Conservation (phyloP, 2,113 vertebrate species). For the Lamprotornis superbus region DNA sequence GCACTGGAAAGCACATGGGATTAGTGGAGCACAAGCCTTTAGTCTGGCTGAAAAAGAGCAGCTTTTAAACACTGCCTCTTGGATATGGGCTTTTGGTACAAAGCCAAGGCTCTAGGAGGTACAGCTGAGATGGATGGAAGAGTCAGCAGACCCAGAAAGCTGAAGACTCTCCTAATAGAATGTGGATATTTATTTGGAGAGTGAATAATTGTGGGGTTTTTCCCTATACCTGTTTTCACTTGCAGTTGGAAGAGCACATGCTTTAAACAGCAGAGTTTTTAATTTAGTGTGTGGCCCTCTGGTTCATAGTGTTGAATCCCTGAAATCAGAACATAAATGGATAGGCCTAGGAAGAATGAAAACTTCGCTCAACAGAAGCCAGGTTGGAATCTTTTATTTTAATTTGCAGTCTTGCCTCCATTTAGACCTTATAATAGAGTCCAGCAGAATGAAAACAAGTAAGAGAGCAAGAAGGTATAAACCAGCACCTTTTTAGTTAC, state of each 20-base stretch:
- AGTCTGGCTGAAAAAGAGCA: background rate
- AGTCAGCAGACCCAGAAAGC: background rate
- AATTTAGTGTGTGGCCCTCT: background rate
- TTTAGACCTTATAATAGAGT: background rate
- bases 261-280: background rate
- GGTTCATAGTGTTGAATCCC: background rate
- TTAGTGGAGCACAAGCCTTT: background rate
- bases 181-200: background rate
- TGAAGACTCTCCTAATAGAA: background rate
- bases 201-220: background rate
- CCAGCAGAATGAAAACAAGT: background rate
- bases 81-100: background rate
- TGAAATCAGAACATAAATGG: background rate
- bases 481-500: background rate
- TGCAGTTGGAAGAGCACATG: background rate
- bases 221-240: background rate
- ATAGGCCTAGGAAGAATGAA: background rate
- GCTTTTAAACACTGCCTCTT: background rate
- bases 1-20: background rate
- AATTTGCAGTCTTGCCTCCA: background rate
- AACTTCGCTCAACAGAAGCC: background rate
- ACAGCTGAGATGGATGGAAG: background rate
- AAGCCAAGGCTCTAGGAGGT: background rate
- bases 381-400: background rate
- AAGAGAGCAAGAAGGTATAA: background rate